Conservation (phyloP, 2,888 invertebrate genomes). For the Melipona bicolor region DNA sequence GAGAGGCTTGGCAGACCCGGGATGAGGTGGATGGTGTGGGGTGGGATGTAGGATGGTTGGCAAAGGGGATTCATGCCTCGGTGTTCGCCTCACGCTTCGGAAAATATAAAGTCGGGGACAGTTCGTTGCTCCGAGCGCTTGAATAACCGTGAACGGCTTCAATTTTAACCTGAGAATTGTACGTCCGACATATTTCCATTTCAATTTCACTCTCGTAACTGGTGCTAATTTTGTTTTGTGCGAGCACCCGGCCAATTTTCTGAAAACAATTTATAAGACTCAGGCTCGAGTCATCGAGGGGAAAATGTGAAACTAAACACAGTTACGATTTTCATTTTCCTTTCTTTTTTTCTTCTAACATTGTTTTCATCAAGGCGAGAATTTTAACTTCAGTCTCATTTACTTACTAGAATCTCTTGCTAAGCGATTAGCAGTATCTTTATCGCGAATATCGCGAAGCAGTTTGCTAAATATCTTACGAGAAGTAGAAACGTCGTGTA, state of each 20-base stretch:
- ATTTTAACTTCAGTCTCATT: conserved; percentile 26
- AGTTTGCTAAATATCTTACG: not conserved
- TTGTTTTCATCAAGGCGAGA: not conserved
- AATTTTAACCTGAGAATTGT: not conserved
- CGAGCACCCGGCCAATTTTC: not conserved
- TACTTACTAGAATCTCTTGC: no score
- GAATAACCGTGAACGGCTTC: conserved; percentile 17
- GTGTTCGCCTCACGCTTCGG: conserved; percentile 33
- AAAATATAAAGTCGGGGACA: conserved; percentile 22
- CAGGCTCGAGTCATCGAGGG: not conserved
- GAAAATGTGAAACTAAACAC: not conserved
- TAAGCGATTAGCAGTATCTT: not conserved
- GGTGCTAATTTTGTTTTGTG: not conserved
- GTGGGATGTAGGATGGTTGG: conserved; percentile 26
- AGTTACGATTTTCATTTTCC: conserved; percentile 31
- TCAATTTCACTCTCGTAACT: not conserved
- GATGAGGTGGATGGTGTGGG: no score
- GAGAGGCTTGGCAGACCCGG: conserved; percentile 40
- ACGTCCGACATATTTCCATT: not conserved
- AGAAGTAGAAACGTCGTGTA: not conserved
- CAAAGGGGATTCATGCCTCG: conserved; percentile 52
- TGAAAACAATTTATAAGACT: not conserved
- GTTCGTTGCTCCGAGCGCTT: conserved; percentile 10
- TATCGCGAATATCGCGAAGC: not conserved
- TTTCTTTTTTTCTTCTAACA: conserved; percentile 25